These are phyloP conservation scores for Trissolcus japonicus DNA, from an alignment of 2,888 invertebrate genomes.

Conservation along the genomic window DNA sequence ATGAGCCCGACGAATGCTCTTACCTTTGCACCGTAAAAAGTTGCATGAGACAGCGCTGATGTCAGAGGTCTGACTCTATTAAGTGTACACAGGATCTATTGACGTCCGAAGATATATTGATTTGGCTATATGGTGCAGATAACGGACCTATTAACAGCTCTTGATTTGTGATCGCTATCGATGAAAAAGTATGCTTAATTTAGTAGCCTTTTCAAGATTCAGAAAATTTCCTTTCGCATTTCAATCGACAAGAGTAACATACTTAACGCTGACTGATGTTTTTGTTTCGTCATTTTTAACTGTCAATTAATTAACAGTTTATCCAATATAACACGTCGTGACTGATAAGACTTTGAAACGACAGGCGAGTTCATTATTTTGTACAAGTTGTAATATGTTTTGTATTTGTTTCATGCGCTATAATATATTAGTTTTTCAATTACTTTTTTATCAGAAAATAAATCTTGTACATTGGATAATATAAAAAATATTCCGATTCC, in stretches of 20 bases:
- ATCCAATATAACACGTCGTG: no score
- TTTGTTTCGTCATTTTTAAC: neutral
- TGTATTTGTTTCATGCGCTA: no score
- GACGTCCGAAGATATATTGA: constrained; percentile 30
- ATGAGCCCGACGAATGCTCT: constrained; percentile 39
- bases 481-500: no score
- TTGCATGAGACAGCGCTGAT: constrained; percentile 37
- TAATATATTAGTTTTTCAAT: no score
- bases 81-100: constrained; percentile 23
- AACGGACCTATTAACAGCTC: constrained; percentile 48
- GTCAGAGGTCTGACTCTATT: constrained; percentile 36
- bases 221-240: no score
- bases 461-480: no score
- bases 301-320: no score
- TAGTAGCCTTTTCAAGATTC: constrained; percentile 4
- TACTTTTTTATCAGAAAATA: no score
- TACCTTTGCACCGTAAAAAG: constrained; percentile 19
- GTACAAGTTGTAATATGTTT: no score
- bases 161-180: constrained; percentile 45
- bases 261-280: neutral
- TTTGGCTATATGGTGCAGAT: constrained; percentile 18
- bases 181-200: constrained; percentile 19
- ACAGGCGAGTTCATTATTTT: no score
- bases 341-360: no score
- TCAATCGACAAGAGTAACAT: neutral